These are phyloP conservation scores for Sinocyclocheilus maitianheensis DNA, from an alignment of 2,113 vertebrate genomes.

Conservation along the genomic window DNA sequence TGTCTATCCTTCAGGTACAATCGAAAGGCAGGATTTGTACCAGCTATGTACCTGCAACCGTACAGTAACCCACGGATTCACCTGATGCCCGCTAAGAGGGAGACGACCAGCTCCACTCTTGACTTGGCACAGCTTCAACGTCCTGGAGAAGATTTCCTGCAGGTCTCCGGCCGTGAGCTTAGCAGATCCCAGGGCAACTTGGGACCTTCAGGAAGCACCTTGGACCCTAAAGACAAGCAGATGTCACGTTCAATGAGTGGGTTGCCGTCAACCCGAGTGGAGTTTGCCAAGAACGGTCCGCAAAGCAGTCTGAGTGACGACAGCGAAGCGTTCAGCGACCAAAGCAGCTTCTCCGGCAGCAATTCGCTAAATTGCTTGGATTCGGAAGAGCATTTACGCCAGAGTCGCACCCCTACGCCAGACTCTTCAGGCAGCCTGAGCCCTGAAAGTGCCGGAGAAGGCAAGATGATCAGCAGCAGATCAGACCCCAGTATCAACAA, in stretches of 20 bases:
- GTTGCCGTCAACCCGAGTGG: conserved; percentile 58
- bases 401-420: conserved; percentile 33
- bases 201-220: conserved; percentile 7
- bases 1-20: conserved; percentile 72
- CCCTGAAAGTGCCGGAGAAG: background rate
- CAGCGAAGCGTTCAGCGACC: conserved; percentile 63
- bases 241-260: conserved; percentile 60
- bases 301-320: background rate
- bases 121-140: conserved; percentile 46
- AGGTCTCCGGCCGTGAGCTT: conserved; percentile 51
- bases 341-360: conserved; percentile 46
- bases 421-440: conserved; percentile 44
- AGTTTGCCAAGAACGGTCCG: conserved; percentile 26
- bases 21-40: conserved; percentile 77
- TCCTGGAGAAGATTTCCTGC: background rate
- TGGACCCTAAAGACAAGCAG: conserved; percentile 3
- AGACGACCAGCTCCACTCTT: background rate
- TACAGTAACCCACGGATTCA: conserved; percentile 73
- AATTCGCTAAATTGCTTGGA: conserved; percentile 29
- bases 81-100: conserved; percentile 27
- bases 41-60: conserved; percentile 80
- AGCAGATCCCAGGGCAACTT: conserved; percentile 65
- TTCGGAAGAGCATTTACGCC: fast-evolving
- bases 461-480: conserved; percentile 32
- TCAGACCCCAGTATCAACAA: conserved; percentile 59